phyloP scores from a whole-genome alignment of 2,888 invertebrate genomes.

The Leptopilina drosophilae region DNA sequence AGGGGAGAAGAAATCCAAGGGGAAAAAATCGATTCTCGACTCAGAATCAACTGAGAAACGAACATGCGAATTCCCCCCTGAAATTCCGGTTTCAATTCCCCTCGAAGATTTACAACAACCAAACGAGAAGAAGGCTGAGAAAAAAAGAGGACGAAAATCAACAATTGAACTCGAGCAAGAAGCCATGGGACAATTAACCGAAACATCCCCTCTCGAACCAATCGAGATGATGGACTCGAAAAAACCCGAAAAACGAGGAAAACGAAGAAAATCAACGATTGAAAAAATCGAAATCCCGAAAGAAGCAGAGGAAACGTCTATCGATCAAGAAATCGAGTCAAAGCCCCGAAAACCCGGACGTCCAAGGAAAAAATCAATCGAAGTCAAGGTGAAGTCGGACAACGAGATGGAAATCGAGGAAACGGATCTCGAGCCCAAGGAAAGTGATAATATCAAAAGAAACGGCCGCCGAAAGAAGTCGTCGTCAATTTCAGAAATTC shows the following conservation, averaged over 20 bases:
- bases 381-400: background rate
- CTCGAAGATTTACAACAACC: background rate
- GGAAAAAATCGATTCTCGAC: background rate
- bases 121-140: background rate
- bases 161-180: background rate
- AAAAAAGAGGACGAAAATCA: background rate
- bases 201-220: background rate
- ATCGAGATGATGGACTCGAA: background rate
- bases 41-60: background rate
- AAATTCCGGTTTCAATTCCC: background rate
- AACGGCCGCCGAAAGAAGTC: background rate
- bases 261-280: conserved; percentile 8
- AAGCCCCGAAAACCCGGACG: conserved; percentile 9
- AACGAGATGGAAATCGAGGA: background rate
- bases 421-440: background rate
- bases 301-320: background rate
- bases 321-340: background rate
- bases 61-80: background rate
- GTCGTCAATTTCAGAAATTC: background rate
- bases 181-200: background rate
- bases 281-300: background rate
- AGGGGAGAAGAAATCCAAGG: background rate
- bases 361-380: conserved; percentile 1
- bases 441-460: background rate
- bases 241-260: background rate